Evolutionary conservation across 2,888 invertebrate genomes (phyloP).

Genomic region (Eristalinus aeneus): DNA sequence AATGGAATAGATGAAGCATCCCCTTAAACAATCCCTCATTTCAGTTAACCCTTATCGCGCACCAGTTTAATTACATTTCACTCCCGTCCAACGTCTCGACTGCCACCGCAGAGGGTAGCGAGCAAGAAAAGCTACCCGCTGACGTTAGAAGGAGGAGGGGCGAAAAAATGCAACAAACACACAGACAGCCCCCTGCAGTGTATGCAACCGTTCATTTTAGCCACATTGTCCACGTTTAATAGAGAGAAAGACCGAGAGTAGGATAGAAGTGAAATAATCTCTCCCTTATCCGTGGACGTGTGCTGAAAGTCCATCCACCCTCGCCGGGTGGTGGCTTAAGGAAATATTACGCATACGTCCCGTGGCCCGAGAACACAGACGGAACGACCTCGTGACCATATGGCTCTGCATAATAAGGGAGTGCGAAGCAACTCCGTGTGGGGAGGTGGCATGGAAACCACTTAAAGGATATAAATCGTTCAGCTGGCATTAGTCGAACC

Average conservation of each 20-base stretch:
- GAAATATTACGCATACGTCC: conserved; percentile 63
- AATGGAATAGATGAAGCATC: background rate
- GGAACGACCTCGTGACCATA: conserved; percentile 42
- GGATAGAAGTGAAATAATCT: conserved; percentile 39
- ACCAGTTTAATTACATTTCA: conserved; percentile 58
- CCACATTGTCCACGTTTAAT: conserved; percentile 65
- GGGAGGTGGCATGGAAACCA: conserved; percentile 56
- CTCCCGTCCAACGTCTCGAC: background rate
- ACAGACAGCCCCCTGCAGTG: conserved; percentile 24
- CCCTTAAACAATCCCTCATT: conserved; percentile 1
- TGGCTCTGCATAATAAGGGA: conserved; percentile 54
- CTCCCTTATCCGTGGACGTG: conserved; percentile 23
- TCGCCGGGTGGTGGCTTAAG: background rate
- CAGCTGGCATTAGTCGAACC: conserved; percentile 61
- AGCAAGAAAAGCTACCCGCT: conserved; percentile 37
- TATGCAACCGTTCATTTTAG: conserved; percentile 45
- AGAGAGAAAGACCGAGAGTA: conserved; percentile 36
- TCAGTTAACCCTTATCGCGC: conserved; percentile 34
- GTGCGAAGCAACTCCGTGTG: background rate
- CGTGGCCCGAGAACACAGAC: conserved; percentile 22
- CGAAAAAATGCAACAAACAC: conserved; percentile 17
- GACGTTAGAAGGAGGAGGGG: conserved; percentile 19
- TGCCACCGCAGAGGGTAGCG: background rate
- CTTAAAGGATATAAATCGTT: conserved; percentile 71
- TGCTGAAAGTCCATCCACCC: conserved; percentile 14